These are phyloP conservation scores for Andinoacara biseriatus DNA, from an alignment of 2,113 vertebrate species.

Conservation along the genomic window DNA sequence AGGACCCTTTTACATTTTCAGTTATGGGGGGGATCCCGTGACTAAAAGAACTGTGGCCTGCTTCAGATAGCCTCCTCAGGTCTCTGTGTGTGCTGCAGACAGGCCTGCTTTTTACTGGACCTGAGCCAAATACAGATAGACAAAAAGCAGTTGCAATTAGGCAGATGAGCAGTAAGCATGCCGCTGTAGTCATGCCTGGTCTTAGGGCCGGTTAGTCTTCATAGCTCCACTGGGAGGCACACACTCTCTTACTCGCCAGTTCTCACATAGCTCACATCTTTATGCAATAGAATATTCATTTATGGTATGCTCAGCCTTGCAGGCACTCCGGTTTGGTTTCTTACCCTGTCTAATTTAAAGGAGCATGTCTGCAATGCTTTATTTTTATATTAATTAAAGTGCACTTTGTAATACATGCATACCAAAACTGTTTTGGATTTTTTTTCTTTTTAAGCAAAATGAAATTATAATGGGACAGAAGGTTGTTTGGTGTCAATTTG, in stretches of 20 bases:
- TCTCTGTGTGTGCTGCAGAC: conserved; percentile 54
- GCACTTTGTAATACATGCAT: not conserved
- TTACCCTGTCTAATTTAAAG: not conserved
- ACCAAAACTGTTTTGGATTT: not conserved
- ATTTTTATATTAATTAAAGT: conserved; percentile 8
- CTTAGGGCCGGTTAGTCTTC: conserved; percentile 45
- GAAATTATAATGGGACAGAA: not conserved
- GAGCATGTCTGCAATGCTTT: conserved; percentile 6
- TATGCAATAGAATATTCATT: conserved; percentile 50
- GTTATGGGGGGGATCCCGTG: conserved; percentile 42
- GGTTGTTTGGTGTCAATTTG: not conserved
- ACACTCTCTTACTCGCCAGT: conserved; percentile 17
- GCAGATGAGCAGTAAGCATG: conserved; percentile 31
- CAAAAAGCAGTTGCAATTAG: conserved; percentile 43
- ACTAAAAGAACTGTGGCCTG: conserved; percentile 47
- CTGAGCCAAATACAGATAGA: conserved; percentile 37
- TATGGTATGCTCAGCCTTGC: conserved; percentile 6
- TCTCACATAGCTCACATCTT: conserved; percentile 46
- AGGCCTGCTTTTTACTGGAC: conserved; percentile 29
- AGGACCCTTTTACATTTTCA: conserved; percentile 57
- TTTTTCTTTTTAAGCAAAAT: conserved; percentile 1
- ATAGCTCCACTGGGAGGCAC: conserved; percentile 52
- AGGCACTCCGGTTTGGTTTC: conserved; percentile 24
- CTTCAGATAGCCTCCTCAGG: conserved; percentile 47
- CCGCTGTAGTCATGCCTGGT: conserved; percentile 20